Percentiles rank a stretch among this genome's conserved stretches.
Conservation (phyloP, 2,113 vertebrate genomes). For the Patagioenas fasciata region DNA sequence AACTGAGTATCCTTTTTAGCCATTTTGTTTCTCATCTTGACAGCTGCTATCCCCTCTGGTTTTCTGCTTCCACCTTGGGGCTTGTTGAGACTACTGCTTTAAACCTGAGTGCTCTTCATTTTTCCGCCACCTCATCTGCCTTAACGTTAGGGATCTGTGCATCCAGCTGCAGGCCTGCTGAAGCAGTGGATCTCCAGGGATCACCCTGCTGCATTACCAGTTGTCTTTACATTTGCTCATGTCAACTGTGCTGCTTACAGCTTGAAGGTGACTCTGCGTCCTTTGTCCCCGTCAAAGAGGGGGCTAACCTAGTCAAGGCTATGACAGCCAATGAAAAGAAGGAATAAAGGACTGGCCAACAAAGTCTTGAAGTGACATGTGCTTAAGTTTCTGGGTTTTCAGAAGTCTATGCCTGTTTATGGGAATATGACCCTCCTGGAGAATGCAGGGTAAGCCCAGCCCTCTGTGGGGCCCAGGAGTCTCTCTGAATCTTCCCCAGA, state of each 20-base stretch:
- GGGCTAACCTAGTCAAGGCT: accelerated
- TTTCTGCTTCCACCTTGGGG: slow-evolving; percentile 9
- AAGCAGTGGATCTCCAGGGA: neutral
- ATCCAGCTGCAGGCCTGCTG: neutral
- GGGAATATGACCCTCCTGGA: neutral
- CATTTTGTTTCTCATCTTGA: neutral
- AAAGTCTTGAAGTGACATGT: neutral
- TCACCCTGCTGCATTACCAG: neutral
- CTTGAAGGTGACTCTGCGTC: neutral
- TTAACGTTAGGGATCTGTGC: neutral
- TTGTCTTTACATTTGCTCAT: accelerated
- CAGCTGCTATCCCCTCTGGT: neutral
- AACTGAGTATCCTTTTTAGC: neutral
- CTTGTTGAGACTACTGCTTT: neutral
- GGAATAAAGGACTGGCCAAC: neutral
- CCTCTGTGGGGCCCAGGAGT: accelerated
- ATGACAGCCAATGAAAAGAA: neutral
- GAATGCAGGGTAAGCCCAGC: neutral
- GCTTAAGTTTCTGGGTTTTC: neutral
- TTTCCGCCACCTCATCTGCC: neutral
- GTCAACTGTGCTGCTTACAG: neutral
- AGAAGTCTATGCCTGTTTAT: neutral
- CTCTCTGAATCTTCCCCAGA: neutral
- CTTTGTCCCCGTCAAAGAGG: accelerated
- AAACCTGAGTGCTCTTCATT: neutral